phyloP scores from a whole-genome alignment of 2,888 invertebrate species.

The Ethmia dodecea region DNA sequence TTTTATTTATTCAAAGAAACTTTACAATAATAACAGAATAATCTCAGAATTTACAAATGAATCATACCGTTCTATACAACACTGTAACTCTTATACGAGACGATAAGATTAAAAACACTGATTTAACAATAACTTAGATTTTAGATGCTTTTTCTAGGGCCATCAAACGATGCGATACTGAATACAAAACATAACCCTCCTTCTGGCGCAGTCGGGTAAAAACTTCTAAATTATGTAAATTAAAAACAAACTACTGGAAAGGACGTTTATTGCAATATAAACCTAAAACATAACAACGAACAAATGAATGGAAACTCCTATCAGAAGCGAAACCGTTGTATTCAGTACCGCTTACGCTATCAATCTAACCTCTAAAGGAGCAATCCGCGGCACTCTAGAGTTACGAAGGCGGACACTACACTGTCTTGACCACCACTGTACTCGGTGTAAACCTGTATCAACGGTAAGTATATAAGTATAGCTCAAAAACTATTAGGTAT shows the following conservation, averaged over 20 bases:
- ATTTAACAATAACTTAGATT: constrained; percentile 72
- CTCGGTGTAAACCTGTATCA: constrained; percentile 25
- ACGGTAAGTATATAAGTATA: no score
- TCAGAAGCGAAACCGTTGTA: no score
- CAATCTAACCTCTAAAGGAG: constrained; percentile 68
- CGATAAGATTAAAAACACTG: constrained; percentile 74
- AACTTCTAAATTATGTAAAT: no score
- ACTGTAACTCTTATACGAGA: constrained; percentile 76
- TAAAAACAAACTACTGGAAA: no score
- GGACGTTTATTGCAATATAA: no score
- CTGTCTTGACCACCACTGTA: constrained; percentile 43
- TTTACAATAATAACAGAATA: constrained; percentile 74
- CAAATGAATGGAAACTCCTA: no score
- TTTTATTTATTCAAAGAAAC: constrained; percentile 73
- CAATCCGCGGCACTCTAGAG: constrained; percentile 64
- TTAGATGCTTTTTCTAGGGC: constrained; percentile 63
- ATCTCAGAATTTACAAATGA: constrained; percentile 72
- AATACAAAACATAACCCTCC: no score
- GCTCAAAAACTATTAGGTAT: no score
- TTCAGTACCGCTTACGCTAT: constrained; percentile 46
- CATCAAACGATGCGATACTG: constrained; percentile 52
- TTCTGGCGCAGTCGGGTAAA: no score
- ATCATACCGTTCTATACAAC: constrained; percentile 74
- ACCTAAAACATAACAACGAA: no score
- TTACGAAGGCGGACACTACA: constrained; percentile 67